Conservation (phyloP, 2,888 invertebrate species). For the Rhabditophanes sp. region DNA sequence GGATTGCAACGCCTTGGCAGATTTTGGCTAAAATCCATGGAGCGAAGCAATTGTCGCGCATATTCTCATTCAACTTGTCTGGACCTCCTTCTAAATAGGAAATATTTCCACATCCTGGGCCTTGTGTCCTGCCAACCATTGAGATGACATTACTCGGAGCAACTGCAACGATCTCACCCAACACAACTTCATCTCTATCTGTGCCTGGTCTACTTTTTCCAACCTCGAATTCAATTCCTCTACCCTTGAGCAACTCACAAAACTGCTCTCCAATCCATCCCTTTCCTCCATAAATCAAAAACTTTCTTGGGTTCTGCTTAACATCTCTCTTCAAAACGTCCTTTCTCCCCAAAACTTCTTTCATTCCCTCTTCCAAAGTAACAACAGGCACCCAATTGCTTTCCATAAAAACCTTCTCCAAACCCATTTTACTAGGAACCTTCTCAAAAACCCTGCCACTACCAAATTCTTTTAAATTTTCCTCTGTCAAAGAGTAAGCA, state of each 20-base stretch:
- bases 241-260: constrained; percentile 7
- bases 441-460: too few relatives aligned
- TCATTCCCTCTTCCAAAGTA: constrained; percentile 1
- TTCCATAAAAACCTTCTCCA: too few relatives aligned
- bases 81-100: constrained; percentile 19
- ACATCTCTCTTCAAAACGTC: too few relatives aligned
- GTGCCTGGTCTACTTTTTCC: constrained; percentile 9
- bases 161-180: constrained; percentile 12
- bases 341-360: too few relatives aligned
- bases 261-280: constrained; percentile 22
- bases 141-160: constrained; percentile 20
- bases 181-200: constrained; percentile 11
- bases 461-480: too few relatives aligned
- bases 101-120: constrained; percentile 14
- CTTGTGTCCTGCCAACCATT: constrained; percentile 21
- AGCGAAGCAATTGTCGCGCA: constrained; percentile 30
- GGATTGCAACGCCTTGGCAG: constrained; percentile 20
- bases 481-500: constrained; percentile 1
- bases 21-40: constrained; percentile 35
- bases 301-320: too few relatives aligned
- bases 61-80: constrained; percentile 22
- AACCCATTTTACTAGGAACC: too few relatives aligned
- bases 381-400: constrained; percentile 3
- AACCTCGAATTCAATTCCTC: constrained; percentile 8
- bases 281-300: constrained; percentile 16